phyloP scores from a whole-genome alignment of 92 coral and sea anemone species.

The Zoanthus sociatus region DNA sequence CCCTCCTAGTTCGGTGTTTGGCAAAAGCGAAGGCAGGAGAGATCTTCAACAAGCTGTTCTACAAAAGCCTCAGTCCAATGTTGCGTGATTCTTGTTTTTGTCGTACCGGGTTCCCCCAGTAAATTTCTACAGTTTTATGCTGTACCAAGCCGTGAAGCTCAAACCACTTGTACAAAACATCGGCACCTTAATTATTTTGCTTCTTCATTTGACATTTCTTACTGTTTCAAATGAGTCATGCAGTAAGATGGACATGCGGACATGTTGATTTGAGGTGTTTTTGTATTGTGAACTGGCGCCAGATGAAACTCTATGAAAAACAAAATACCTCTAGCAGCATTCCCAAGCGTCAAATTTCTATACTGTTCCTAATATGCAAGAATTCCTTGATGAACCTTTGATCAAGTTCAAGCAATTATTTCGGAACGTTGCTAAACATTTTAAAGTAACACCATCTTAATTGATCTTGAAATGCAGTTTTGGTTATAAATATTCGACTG shows the following conservation, averaged over 20 bases:
- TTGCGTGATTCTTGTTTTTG: conserved; percentile 58
- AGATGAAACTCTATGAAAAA: no score
- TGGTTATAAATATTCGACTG: background rate
- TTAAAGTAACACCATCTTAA: background rate
- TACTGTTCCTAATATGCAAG: background rate
- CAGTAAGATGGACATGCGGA: no score
- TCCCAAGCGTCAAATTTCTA: background rate
- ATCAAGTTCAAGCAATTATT: background rate
- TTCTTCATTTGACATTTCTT: background rate
- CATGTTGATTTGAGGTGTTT: no score
- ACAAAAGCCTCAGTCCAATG: conserved; percentile 93
- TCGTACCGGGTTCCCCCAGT: background rate
- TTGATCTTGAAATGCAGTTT: background rate
- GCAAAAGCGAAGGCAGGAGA: conserved; percentile 75
- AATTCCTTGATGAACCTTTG: background rate
- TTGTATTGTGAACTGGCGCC: no score
- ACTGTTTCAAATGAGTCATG: no score
- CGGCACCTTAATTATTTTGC: background rate
- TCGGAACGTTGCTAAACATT: background rate
- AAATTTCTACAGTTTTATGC: background rate
- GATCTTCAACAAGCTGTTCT: conserved; percentile 79
- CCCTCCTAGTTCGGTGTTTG: conserved; percentile 84
- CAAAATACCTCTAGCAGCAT: no score
- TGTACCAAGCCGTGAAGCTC: background rate
- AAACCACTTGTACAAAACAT: background rate